Evolutionary conservation across 2,888 invertebrate genomes (phyloP).

Genomic region (Cerceris rybyensis): DNA sequence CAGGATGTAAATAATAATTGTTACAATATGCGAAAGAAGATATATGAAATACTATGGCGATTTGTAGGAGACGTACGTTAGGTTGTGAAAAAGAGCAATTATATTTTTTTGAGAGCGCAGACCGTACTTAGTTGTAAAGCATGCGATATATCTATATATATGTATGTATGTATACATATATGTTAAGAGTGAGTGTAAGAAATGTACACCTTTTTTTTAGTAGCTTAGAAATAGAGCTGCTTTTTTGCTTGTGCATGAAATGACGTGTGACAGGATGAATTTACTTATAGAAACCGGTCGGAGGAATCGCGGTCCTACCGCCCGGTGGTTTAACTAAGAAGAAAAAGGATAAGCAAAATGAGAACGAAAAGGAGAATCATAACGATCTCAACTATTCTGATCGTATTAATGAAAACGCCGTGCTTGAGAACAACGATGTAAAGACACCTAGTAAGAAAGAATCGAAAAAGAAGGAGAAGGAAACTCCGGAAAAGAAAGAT

Average conservation of each 20-base stretch:
- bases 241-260: slow-evolving; percentile 76
- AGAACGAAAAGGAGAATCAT: slow-evolving; percentile 84
- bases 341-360: slow-evolving; percentile 84
- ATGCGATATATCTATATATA: slow-evolving; percentile 29
- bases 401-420: slow-evolving; percentile 75
- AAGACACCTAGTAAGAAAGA: slow-evolving; percentile 80
- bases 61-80: slow-evolving; percentile 21
- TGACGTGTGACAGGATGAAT: slow-evolving; percentile 77
- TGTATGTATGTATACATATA: not conserved
- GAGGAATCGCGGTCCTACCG: slow-evolving; percentile 92
- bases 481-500: slow-evolving; percentile 78
- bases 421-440: slow-evolving; percentile 73
- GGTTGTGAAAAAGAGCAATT: slow-evolving; percentile 19
- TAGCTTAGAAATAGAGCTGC: slow-evolving; percentile 49
- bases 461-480: slow-evolving; percentile 77
- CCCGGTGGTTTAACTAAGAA: slow-evolving; percentile 85
- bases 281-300: slow-evolving; percentile 89
- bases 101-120: slow-evolving; percentile 67
- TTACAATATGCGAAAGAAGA: slow-evolving; percentile 6
- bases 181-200: slow-evolving; percentile 31
- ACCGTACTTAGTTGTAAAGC: slow-evolving; percentile 63
- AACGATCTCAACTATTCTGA: slow-evolving; percentile 82
- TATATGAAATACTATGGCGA: not conserved
- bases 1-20: slow-evolving; percentile 38
- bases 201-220: slow-evolving; percentile 32